Conservation (phyloP, 1,140 invertebrate species). For the Ostrea denselamellosa region DNA sequence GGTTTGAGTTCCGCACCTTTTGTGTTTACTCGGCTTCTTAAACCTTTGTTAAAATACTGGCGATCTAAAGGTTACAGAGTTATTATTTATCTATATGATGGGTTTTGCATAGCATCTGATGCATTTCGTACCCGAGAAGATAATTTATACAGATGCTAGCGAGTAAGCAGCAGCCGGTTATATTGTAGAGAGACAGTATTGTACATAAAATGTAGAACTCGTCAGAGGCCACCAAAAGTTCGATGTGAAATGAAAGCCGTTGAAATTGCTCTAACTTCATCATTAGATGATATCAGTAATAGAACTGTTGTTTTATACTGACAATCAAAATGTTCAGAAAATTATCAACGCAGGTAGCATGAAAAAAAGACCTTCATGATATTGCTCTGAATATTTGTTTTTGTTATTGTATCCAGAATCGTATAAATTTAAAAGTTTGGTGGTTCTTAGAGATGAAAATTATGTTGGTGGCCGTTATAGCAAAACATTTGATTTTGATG, state of each 20-base stretch:
- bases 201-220: slow-evolving; percentile 42
- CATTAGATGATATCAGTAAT: neutral
- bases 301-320: neutral
- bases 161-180: slow-evolving; percentile 39
- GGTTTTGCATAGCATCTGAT: neutral
- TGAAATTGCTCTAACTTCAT: neutral
- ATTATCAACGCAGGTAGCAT: slow-evolving; percentile 6
- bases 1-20: neutral
- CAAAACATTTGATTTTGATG: too few species aligned
- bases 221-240: neutral
- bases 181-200: neutral
- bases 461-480: too few species aligned
- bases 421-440: neutral
- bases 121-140: neutral
- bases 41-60: neutral
- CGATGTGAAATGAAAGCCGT: slow-evolving; percentile 3
- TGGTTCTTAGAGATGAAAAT: neutral
- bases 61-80: neutral
- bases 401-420: neutral
- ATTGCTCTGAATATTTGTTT: neutral
- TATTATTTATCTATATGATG: neutral
- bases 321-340: slow-evolving; percentile 21
- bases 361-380: neutral
- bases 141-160: slow-evolving; percentile 44
- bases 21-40: neutral